These are phyloP conservation scores for Aplochiton taeniatus DNA, from an alignment of 2,797 vertebrate species.

Conservation along the genomic window DNA sequence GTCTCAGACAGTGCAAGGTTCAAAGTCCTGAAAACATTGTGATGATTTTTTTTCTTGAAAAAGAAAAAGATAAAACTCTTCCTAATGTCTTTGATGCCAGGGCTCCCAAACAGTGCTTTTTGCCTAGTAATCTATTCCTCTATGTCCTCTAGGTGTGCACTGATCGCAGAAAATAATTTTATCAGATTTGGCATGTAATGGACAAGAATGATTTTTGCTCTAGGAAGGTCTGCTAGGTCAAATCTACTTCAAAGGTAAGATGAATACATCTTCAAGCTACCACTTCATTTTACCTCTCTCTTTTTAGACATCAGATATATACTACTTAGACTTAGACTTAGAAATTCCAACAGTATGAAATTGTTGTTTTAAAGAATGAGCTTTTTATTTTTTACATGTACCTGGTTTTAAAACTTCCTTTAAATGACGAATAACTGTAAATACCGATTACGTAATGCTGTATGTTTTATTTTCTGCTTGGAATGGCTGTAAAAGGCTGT, in stretches of 20 bases:
- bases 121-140: not conserved
- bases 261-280: not conserved
- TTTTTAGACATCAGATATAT: too few relatives aligned
- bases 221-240: constrained; percentile 1
- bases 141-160: constrained; percentile 2
- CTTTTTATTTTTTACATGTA: too few relatives aligned
- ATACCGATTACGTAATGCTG: too few relatives aligned
- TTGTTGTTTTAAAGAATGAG: too few relatives aligned
- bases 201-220: not conserved
- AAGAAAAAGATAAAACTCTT: too few relatives aligned
- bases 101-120: not conserved
- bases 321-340: too few relatives aligned
- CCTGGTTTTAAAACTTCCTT: too few relatives aligned
- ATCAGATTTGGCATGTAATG: constrained; percentile 1
- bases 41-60: not conserved
- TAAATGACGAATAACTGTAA: too few relatives aligned
- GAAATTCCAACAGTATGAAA: too few relatives aligned
- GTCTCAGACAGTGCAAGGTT: not conserved
- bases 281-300: not conserved
- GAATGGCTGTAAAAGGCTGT: not conserved
- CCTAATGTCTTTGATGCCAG: not conserved
- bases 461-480: too few relatives aligned
- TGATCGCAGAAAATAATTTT: constrained; percentile 1
- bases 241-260: not conserved
- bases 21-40: constrained; percentile 4